Percentiles rank a stretch among this genome's conserved stretches.
Conservation (phyloP, 2,113 vertebrate genomes). For the Rhea pennata region DNA sequence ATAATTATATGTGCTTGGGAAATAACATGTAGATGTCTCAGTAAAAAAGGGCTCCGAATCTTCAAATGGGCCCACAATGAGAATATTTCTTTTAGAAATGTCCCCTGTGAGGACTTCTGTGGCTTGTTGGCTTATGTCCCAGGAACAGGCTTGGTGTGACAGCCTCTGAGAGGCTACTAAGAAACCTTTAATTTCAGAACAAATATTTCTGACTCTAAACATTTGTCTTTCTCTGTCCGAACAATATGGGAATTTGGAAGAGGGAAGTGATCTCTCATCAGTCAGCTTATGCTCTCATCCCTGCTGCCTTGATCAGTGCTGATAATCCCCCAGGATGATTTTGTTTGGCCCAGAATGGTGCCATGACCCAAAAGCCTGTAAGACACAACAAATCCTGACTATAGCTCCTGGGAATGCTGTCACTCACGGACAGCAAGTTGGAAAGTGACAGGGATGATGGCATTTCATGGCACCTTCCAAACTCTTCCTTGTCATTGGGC, state of each 20-base stretch:
- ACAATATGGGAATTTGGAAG: background rate
- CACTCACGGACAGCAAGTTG: background rate
- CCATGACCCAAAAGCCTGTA: background rate
- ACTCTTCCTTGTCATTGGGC: background rate
- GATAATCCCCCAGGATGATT: background rate
- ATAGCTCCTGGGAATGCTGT: background rate
- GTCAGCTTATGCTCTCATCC: background rate
- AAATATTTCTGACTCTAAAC: background rate
- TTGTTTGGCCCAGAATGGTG: fast-evolving
- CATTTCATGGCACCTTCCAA: background rate
- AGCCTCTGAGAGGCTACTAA: background rate
- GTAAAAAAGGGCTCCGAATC: background rate
- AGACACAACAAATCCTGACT: background rate
- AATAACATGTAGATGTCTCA: background rate
- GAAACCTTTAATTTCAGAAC: background rate
- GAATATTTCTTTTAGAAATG: background rate
- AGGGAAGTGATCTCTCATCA: background rate
- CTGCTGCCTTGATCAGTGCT: fast-evolving
- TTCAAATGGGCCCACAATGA: background rate
- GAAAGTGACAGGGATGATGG: fast-evolving
- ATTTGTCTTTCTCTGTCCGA: background rate
- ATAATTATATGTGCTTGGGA: background rate
- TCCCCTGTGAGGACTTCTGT: fast-evolving
- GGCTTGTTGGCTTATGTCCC: background rate
- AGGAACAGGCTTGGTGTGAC: background rate